phyloP scores from a whole-genome alignment of 2,888 invertebrate genomes.

The Cryptocheilus praepositus region DNA sequence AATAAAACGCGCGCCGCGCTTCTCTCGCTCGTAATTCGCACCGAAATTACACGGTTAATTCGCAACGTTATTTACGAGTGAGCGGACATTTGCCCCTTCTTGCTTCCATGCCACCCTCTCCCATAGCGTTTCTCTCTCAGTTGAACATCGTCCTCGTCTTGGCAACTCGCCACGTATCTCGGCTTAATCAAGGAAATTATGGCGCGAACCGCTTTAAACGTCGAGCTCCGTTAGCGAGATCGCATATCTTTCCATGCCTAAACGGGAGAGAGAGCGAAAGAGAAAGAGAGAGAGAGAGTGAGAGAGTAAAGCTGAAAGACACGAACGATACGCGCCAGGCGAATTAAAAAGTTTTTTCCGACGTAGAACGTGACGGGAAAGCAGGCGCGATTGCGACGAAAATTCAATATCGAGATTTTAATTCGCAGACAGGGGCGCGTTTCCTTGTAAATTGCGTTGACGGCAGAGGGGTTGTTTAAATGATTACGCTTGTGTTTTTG shows the following conservation, averaged over 20 bases:
- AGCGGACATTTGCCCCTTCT: slow-evolving; percentile 48
- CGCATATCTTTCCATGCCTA: slow-evolving; percentile 43
- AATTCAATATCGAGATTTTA: slow-evolving; percentile 8
- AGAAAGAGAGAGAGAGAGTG: too few species aligned
- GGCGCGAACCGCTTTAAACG: slow-evolving; percentile 60
- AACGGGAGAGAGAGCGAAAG: background rate
- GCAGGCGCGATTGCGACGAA: background rate
- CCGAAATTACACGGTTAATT: slow-evolving; percentile 64
- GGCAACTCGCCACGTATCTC: slow-evolving; percentile 61
- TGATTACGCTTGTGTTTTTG: too few species aligned
- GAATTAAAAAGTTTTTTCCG: slow-evolving; percentile 47
- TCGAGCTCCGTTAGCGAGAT: slow-evolving; percentile 53
- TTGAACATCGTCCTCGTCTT: slow-evolving; percentile 41
- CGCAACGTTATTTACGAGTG: slow-evolving; percentile 61
- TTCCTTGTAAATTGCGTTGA: too few species aligned
- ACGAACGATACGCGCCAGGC: slow-evolving; percentile 36
- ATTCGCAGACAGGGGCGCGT: too few species aligned
- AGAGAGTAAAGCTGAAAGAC: slow-evolving; percentile 10
- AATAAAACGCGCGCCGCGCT: slow-evolving; percentile 4
- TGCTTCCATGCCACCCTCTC: slow-evolving; percentile 15
- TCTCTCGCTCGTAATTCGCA: slow-evolving; percentile 51
- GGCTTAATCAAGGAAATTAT: slow-evolving; percentile 66
- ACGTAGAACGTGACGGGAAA: background rate
- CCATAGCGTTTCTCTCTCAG: slow-evolving; percentile 15
- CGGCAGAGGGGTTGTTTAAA: too few species aligned